These are phyloP conservation scores for Ammodytes marinus DNA, from an alignment of 2,113 vertebrate species.

Conservation along the genomic window DNA sequence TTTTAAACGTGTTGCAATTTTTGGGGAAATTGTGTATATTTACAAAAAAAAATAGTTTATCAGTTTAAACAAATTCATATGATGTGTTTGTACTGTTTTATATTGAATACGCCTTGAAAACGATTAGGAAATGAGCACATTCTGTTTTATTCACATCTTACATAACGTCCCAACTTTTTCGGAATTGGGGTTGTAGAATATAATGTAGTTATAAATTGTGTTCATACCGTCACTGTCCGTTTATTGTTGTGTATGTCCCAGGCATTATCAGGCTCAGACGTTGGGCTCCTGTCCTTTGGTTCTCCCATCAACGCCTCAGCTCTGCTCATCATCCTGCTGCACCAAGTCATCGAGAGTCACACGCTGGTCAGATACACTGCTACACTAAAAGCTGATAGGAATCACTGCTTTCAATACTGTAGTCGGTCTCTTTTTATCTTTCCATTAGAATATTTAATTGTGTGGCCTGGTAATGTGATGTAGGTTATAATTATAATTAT, in stretches of 20 bases:
- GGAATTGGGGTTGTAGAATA: neutral
- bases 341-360: slow-evolving; percentile 93
- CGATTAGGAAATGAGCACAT: too few relatives aligned
- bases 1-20: too few relatives aligned
- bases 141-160: too few relatives aligned
- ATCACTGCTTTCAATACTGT: neutral
- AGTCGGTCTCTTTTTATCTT: neutral
- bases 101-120: too few relatives aligned
- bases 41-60: too few relatives aligned
- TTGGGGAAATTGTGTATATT: too few relatives aligned
- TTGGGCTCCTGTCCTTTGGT: slow-evolving; percentile 90
- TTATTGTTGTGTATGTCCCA: slow-evolving; percentile 61
- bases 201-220: neutral
- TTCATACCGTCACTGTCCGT: neutral
- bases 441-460: neutral
- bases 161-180: too few relatives aligned
- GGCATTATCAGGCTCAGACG: slow-evolving; percentile 88
- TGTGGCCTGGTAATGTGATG: neutral
- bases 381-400: neutral
- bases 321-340: slow-evolving; percentile 91
- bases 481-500: neutral
- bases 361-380: slow-evolving; percentile 88
- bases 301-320: slow-evolving; percentile 92
- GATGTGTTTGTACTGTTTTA: too few relatives aligned
- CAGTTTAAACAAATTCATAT: too few relatives aligned